A percentile compares a stretch with the other conserved stretches of the same genome.
These are phyloP conservation scores for Leucophenga maculata DNA, from an alignment of 2,888 invertebrate genomes.

Conservation along the genomic window DNA sequence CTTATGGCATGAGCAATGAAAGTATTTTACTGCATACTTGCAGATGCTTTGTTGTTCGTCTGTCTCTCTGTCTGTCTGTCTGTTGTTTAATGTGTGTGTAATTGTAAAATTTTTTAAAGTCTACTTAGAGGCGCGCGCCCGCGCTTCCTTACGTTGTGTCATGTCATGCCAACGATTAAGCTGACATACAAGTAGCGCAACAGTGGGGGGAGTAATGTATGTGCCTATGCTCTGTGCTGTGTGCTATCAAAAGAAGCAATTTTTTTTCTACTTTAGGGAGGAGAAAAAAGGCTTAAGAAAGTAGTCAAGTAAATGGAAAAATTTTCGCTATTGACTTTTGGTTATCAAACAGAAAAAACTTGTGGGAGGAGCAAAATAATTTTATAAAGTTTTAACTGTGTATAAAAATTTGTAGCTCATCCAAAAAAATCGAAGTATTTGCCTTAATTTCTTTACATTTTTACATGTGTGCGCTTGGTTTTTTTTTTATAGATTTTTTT, in stretches of 20 bases:
- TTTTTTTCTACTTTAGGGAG: too few species aligned
- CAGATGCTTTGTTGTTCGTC: constrained; percentile 18
- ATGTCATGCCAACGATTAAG: constrained; percentile 18
- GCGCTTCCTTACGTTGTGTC: background rate
- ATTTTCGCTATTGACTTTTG: too few species aligned
- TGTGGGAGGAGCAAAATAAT: too few species aligned
- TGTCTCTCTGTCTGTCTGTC: constrained; percentile 27
- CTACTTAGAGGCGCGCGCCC: constrained; percentile 5
- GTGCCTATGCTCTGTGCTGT: background rate
- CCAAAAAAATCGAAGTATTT: too few species aligned
- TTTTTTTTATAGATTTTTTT: background rate
- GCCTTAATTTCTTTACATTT: background rate
- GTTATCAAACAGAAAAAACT: too few species aligned
- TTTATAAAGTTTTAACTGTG: too few species aligned
- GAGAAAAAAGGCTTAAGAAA: too few species aligned
- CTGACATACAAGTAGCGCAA: background rate
- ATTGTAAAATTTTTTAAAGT: constrained; percentile 50
- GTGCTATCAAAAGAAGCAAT: background rate
- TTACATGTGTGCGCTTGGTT: background rate
- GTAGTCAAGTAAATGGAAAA: too few species aligned
- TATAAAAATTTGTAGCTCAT: too few species aligned
- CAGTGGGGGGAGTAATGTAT: background rate
- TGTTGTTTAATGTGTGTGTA: constrained; percentile 62
- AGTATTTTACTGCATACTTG: constrained; percentile 26
- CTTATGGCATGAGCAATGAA: constrained; percentile 40